Conservation (phyloP, 2,888 invertebrate genomes). For the Atrina japonica region DNA sequence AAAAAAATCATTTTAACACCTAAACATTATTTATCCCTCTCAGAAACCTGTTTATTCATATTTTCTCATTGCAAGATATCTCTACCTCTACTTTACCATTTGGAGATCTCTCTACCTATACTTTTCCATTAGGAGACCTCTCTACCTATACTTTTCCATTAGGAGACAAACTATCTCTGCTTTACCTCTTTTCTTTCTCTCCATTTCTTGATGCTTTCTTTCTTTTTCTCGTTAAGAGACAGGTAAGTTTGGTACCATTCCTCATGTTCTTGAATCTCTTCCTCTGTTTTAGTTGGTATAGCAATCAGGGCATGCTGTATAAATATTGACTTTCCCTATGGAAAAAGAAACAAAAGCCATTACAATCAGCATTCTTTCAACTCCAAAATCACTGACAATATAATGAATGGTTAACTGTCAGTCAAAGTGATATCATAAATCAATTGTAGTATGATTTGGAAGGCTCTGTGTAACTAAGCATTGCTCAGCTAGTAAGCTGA, state of each 20-base stretch:
- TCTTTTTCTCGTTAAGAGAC: conserved; percentile 76
- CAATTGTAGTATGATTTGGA: no score
- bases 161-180: no score
- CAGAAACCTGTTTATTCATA: no score
- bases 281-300: conserved; percentile 76
- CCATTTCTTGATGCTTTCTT: conserved; percentile 79
- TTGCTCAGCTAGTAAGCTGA: no score
- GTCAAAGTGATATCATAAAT: no score
- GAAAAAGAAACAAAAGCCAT: neutral
- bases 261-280: conserved; percentile 77
- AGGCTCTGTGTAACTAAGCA: neutral
- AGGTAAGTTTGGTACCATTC: conserved; percentile 78
- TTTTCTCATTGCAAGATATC: no score
- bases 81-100: neutral
- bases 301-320: conserved; percentile 71
- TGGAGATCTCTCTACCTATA: neutral
- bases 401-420: no score
- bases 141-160: neutral
- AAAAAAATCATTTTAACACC: no score
- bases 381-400: no score
- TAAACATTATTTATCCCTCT: no score
- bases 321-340: conserved; percentile 74
- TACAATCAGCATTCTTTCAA: no score
- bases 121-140: neutral
- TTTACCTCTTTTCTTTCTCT: conserved; percentile 76